Percentiles rank a stretch among this genome's conserved stretches.
phyloP scores from a whole-genome alignment of 1,140 invertebrate genomes.

The Nixonia krombeini region DNA sequence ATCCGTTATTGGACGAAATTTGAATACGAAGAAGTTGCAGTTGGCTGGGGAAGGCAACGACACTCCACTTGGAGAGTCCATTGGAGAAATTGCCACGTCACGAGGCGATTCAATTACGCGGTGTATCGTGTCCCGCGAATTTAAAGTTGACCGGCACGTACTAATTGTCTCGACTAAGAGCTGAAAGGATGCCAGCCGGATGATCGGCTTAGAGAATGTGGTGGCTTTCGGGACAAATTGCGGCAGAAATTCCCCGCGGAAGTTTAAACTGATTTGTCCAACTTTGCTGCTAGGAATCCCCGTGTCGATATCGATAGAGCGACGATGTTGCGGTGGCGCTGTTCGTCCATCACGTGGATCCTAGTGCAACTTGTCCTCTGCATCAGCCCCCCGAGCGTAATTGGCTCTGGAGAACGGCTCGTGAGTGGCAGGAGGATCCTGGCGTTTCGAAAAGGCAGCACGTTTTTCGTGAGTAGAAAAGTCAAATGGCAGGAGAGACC shows the following conservation, averaged over 20 bases:
- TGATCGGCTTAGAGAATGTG: background rate
- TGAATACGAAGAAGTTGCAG: background rate
- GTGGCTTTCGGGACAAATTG: conserved; percentile 32
- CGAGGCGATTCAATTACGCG: background rate
- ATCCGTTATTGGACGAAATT: too few relatives aligned
- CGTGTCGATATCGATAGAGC: conserved; percentile 10
- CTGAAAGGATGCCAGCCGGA: conserved; percentile 19
- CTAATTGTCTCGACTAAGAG: conserved; percentile 43
- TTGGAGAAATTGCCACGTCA: too few relatives aligned
- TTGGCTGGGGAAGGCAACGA: too few relatives aligned
- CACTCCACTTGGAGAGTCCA: too few relatives aligned
- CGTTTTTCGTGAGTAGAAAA: conserved; percentile 66
- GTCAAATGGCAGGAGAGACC: background rate
- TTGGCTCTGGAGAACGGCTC: too few relatives aligned
- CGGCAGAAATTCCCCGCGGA: conserved; percentile 10
- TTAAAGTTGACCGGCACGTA: conserved; percentile 35
- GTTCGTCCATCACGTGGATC: too few relatives aligned
- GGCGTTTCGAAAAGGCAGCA: conserved; percentile 63
- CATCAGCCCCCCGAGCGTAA: conserved; percentile 27
- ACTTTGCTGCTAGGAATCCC: conserved; percentile 17
- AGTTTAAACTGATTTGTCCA: conserved; percentile 31
- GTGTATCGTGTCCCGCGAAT: conserved; percentile 17
- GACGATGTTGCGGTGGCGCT: background rate
- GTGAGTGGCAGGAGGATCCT: too few relatives aligned
- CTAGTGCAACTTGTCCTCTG: conserved; percentile 49